Base-by-base conservation (phyloP, 2,888 invertebrate species). In the Perdita meconis region DNA sequence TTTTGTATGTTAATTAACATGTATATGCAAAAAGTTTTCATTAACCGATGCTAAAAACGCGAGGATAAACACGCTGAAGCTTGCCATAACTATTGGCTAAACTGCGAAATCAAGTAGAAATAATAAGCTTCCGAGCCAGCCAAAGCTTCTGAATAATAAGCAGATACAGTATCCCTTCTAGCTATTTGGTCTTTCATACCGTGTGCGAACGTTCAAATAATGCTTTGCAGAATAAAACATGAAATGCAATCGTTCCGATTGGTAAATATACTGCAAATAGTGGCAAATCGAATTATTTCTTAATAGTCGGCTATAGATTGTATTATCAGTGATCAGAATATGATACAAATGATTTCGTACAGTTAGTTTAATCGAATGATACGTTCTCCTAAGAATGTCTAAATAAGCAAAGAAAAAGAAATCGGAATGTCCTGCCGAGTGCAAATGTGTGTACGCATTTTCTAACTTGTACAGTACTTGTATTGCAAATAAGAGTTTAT, bases 111-210 rank as follows among this genome's bases (percentile, higher is more conserved):
- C 68, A 87, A 87, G 78, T 61, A 78, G 81, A 85, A 86, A 86
- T 85, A 87, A 87, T 80, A 89, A 90, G 88, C 89, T 85, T 86
- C 60, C 82, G 79, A 83, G 84, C 82, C 84, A 87, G 85, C 85
- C 86, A 85, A 86, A 89, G 82, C 83, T 75, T 82, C 75, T 75
- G 78, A 80, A 80, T 82, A 85, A 81, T 66, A 82, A 82, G 82
- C 80, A 71, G 13, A 76, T 70, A 64, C 26, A 59, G 42, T 71
- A 64, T 55, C 66, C 61, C 57, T 69, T 63, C 70, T 73, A 73
- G 13, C 59, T 74, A 64, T 36, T 59, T 22, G n/a, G 6, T 53
- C 34, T 63, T 55, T 34, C 26, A 51, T 38, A 63, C 5, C 42
- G 38, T 12, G 6, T 66, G 55, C 36, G 65, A 22, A 66, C n/a